These are phyloP conservation scores for Parazoanthus atlanticus DNA, from an alignment of 92 coral and sea anemone genomes.

Conservation along the genomic window DNA sequence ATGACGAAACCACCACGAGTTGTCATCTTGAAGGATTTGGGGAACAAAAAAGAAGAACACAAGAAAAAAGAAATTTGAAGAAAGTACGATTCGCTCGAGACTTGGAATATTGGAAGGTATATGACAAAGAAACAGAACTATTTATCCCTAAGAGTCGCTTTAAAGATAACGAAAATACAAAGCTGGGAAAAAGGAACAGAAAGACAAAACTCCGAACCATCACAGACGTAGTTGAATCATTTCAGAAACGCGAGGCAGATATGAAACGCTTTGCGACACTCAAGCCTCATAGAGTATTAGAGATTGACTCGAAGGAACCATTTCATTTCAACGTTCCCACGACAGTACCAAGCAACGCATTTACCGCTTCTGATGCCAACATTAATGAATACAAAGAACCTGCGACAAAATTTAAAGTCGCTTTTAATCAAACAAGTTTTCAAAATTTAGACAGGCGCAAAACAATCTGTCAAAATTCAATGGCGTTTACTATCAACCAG, in stretches of 20 bases:
- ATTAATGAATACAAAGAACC: neutral
- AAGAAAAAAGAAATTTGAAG: constrained; percentile 15
- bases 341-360: neutral
- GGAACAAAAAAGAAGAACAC: constrained; percentile 9
- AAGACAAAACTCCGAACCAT: constrained; percentile 45
- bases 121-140: constrained; percentile 63
- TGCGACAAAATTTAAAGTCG: neutral
- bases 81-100: constrained; percentile 74
- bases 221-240: constrained; percentile 52
- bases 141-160: constrained; percentile 32
- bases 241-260: constrained; percentile 52
- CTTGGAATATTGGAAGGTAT: constrained; percentile 75
- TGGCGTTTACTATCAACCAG: neutral
- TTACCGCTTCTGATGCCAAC: neutral
- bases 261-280: constrained; percentile 1
- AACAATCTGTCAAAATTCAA: neutral
- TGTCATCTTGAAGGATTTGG: neutral
- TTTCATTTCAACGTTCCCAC: neutral
- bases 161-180: neutral
- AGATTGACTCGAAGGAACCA: neutral
- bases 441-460: neutral
- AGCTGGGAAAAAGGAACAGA: neutral
- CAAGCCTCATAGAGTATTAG: neutral
- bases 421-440: constrained; percentile 10
- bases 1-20: neutral